Evolutionary conservation across 2,888 invertebrate genomes (phyloP), one percentile per base, ranked within the genome.

Genomic region (Drosophila affinis): DNA sequence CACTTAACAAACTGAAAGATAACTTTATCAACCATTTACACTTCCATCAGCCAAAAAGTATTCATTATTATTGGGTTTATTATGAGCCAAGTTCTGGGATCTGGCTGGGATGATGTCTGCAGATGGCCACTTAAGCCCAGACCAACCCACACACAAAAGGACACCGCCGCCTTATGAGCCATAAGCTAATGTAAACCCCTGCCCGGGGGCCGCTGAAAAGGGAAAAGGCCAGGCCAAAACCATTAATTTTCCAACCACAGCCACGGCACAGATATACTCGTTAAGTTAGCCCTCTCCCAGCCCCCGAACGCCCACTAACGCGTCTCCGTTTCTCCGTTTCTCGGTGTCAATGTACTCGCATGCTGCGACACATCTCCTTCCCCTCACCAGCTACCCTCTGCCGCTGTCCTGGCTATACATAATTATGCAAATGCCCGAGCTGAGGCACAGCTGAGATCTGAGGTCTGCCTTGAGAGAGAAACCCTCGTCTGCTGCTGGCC

Each of bases 351-450:
- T 56, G 70, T 55, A 51, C 64, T 32, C 51, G 63, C 21, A 10
- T n/a, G 67, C 45, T 48, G 55, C 34, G 69, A 48, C 72, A 59
- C 45, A 53, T 39, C 68, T 54, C 39, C 14, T 14, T 3, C 21
- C 2, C 39, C 39, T 14, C 0, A 32, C 12, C 57, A 29, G 21
- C 24, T 27, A 39, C 39, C 47, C 64, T 39, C 9, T 34, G 53
- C 45, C 12, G 29, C 48, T 58, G 34, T 44, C 52, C 44, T 53
- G 44, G 49, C 34, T 47, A 53, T 65, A 51, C 61, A 68, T 87
- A 84, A 83, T 84, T 87, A 87, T 87, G 87, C 76, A 84, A 84
- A 84, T 84, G 72, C 70, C 61, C 57, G 52, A 54, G 58, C 18
- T 18, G 18, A 18, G 18, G 18, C 62, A 45, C 53, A 60, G 70